Evolutionary conservation across 2,888 invertebrate species (phyloP).

Genomic region (Strigamia transsilvanica): DNA sequence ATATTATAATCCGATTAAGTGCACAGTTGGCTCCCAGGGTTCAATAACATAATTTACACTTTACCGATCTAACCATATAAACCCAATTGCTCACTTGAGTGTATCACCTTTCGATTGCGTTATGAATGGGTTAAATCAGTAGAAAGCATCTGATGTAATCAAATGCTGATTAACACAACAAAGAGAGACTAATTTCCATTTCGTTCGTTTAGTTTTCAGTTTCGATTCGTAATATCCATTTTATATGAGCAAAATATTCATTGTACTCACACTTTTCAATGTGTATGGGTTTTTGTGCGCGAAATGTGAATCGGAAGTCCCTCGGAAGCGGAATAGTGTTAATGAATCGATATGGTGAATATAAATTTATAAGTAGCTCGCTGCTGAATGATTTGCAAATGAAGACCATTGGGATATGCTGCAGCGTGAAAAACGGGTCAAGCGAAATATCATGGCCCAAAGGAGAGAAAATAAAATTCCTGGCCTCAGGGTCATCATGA

Average conservation of each 20-base stretch:
- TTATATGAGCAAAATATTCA: no score
- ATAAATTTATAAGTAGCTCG: background rate
- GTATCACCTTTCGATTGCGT: background rate
- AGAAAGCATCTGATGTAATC: background rate
- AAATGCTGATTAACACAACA: background rate
- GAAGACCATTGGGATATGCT: background rate
- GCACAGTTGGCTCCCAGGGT: background rate
- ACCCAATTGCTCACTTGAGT: background rate
- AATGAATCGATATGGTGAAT: background rate
- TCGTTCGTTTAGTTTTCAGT: no score
- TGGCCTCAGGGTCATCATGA: slow-evolving; percentile 26
- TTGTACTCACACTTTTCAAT: background rate
- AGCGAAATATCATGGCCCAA: slow-evolving; percentile 28
- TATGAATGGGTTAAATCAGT: background rate
- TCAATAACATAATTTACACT: background rate
- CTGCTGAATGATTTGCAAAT: slow-evolving; percentile 8
- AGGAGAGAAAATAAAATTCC: background rate
- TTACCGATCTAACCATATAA: background rate
- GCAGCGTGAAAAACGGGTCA: slow-evolving; percentile 37
- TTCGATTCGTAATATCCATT: no score
- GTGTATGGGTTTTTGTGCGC: background rate
- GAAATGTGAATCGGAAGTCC: background rate
- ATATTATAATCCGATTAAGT: background rate
- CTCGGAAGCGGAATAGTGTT: background rate
- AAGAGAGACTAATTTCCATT: no score